A percentile compares a stretch with the other conserved stretches of the same genome.
Evolutionary conservation across 1,140 invertebrate genomes (phyloP).

Genomic region (Drosophila nasuta): DNA sequence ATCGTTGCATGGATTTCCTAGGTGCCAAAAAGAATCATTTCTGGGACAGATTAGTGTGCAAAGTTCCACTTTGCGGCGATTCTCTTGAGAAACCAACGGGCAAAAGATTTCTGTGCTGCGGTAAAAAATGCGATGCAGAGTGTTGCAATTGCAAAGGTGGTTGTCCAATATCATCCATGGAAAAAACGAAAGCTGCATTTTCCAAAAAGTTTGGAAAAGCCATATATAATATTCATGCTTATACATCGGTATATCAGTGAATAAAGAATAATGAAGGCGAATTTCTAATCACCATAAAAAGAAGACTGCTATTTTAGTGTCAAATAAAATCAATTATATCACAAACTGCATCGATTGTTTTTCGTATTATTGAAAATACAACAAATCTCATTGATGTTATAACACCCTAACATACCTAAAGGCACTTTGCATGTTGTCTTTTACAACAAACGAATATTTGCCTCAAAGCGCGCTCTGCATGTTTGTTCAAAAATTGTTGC

Average conservation of each 20-base stretch:
- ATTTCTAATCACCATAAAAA: no score
- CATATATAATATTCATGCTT: background rate
- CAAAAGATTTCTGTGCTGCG: background rate
- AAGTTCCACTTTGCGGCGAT: background rate
- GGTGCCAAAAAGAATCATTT: background rate
- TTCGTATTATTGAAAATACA: background rate
- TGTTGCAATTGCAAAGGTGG: constrained; percentile 6
- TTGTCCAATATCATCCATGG: background rate
- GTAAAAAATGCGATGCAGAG: background rate
- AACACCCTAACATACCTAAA: background rate
- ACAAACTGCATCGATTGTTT: background rate
- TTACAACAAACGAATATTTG: constrained; percentile 45
- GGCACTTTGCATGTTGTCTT: constrained; percentile 62
- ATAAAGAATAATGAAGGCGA: no score
- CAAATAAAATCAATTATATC: no score
- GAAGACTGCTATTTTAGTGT: no score
- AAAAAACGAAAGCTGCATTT: background rate
- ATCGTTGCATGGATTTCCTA: background rate
- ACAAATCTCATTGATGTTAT: background rate
- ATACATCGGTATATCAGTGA: no score
- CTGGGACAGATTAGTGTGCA: background rate
- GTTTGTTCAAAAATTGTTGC: constrained; percentile 56
- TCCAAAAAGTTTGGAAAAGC: background rate
- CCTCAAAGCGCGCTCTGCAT: constrained; percentile 58
- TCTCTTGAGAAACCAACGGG: background rate